Evolutionary conservation across 2,797 vertebrate species (phyloP).

Genomic region (Spinibarbus caldwelli): DNA sequence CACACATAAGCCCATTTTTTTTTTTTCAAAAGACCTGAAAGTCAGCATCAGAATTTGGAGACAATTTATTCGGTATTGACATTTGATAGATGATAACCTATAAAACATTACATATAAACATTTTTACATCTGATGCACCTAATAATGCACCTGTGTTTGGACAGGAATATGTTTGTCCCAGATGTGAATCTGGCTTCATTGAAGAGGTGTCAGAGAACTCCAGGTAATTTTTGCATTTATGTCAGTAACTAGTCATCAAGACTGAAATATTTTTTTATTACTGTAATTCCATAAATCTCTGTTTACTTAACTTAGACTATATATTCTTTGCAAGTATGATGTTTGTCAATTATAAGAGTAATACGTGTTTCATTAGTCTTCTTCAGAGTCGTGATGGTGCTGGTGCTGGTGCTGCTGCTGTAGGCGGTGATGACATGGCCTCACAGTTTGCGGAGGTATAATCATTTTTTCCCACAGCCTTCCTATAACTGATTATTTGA

Average conservation of each 20-base stretch:
- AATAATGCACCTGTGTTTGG: background rate
- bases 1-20: too few relatives aligned
- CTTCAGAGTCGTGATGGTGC: conserved; percentile 74
- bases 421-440: conserved; percentile 74
- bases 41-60: background rate
- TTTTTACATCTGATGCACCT: background rate
- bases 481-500: too few relatives aligned
- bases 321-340: background rate
- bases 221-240: conserved; percentile 73
- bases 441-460: conserved; percentile 85
- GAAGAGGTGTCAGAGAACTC: conserved; percentile 90
- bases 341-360: background rate
- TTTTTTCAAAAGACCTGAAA: background rate
- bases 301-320: background rate
- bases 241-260: background rate
- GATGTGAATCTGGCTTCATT: conserved; percentile 91
- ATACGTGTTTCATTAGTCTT: conserved; percentile 75
- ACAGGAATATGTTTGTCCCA: conserved; percentile 89
- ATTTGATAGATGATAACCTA: background rate
- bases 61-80: background rate
- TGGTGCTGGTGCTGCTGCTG: too few relatives aligned
- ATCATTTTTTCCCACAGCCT: too few relatives aligned
- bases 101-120: background rate
- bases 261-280: background rate
- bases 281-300: background rate